Percentiles rank a stretch among this genome's conserved stretches.
Conservation (phyloP, 1,140 invertebrate species). For the Zelostemma sp. region DNA sequence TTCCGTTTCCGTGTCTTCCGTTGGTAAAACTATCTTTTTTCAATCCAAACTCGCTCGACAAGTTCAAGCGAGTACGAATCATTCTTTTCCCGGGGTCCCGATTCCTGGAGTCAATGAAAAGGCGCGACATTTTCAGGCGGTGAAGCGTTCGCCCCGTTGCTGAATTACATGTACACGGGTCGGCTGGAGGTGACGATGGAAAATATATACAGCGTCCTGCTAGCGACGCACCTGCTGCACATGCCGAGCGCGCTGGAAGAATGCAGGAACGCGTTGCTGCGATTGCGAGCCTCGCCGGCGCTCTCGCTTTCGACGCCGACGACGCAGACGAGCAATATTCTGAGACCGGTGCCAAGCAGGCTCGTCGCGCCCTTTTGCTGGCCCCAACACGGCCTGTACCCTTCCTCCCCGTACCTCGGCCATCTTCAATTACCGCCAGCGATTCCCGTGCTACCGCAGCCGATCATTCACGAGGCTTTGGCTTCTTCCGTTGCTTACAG, state of each 20-base stretch:
- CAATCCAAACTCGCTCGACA: no score
- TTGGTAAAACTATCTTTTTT: constrained; percentile 58
- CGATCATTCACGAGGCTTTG: constrained; percentile 44
- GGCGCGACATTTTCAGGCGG: constrained; percentile 57
- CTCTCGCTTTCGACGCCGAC: constrained; percentile 66
- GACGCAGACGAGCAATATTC: constrained; percentile 47
- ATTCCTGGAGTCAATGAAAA: background rate
- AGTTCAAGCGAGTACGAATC: no score
- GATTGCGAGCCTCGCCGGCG: constrained; percentile 56
- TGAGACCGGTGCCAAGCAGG: constrained; percentile 64
- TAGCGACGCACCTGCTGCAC: constrained; percentile 81
- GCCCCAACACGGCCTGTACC: constrained; percentile 51
- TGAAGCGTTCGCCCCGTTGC: constrained; percentile 79
- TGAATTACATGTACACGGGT: constrained; percentile 85
- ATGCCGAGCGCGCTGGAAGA: constrained; percentile 81
- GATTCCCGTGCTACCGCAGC: constrained; percentile 44
- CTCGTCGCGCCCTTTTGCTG: constrained; percentile 62
- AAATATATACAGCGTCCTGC: constrained; percentile 80
- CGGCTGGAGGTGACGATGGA: constrained; percentile 77
- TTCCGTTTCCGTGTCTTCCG: constrained; percentile 63
- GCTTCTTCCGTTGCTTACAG: constrained; percentile 29
- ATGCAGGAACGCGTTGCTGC: constrained; percentile 72
- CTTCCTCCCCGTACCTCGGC: constrained; percentile 36
- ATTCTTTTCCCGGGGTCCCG: no score
- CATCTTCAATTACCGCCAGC: constrained; percentile 53